phyloP scores from a whole-genome alignment of 2,888 invertebrate species.

The Epinotia demarniana region DNA sequence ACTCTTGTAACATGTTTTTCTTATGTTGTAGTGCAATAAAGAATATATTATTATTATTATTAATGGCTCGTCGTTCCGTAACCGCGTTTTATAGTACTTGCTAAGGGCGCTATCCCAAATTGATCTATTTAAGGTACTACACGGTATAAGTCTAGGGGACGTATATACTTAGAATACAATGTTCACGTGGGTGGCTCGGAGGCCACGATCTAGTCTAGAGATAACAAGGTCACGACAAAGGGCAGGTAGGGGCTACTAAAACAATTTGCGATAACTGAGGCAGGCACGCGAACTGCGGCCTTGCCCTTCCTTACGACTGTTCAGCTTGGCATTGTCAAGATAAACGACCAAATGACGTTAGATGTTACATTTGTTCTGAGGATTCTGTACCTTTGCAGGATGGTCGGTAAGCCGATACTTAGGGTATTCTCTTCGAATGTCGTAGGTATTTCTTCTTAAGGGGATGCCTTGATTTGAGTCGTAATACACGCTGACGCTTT shows the following conservation, averaged over 20 bases:
- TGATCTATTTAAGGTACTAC: neutral
- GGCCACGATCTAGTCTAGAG: slow-evolving; percentile 18
- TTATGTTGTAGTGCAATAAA: too few species aligned
- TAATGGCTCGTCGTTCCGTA: neutral
- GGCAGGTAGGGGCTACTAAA: slow-evolving; percentile 55
- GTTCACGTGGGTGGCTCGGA: slow-evolving; percentile 24
- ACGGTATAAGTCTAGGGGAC: neutral
- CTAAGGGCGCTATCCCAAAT: neutral
- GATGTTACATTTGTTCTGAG: slow-evolving; percentile 22
- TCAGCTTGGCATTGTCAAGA: slow-evolving; percentile 53
- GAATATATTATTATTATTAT: too few species aligned
- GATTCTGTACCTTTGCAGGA: neutral
- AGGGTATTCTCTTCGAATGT: neutral
- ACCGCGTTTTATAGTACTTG: neutral
- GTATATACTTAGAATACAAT: neutral
- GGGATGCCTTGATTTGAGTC: too few species aligned
- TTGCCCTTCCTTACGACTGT: slow-evolving; percentile 66
- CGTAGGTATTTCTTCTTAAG: neutral
- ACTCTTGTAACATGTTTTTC: too few species aligned
- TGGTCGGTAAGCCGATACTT: neutral
- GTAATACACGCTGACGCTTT: too few species aligned
- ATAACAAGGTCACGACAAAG: slow-evolving; percentile 57
- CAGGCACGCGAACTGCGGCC: slow-evolving; percentile 68
- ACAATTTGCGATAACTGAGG: slow-evolving; percentile 62
- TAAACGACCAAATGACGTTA: slow-evolving; percentile 54